Percentiles rank a stretch among this genome's conserved stretches.
These are phyloP conservation scores for Falco concolor DNA, from an alignment of 2,797 vertebrate species.

Conservation along the genomic window DNA sequence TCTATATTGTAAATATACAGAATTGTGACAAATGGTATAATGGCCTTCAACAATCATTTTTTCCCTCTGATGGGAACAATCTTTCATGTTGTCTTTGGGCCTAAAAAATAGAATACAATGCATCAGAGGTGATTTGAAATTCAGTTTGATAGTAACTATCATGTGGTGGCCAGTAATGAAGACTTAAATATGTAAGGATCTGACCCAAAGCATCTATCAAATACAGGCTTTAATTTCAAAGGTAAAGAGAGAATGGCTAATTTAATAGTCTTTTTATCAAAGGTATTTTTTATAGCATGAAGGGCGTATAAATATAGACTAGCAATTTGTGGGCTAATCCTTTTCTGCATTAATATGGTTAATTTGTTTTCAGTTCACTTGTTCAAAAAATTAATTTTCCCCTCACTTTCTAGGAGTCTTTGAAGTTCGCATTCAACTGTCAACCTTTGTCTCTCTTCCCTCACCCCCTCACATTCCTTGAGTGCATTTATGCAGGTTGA, in stretches of 20 bases:
- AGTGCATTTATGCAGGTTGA: background rate
- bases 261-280: background rate
- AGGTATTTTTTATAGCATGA: background rate
- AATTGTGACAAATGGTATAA: background rate
- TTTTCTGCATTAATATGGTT: constrained; percentile 29
- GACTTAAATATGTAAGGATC: background rate
- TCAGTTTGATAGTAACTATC: background rate
- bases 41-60: background rate
- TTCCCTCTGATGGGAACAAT: background rate
- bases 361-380: constrained; percentile 31
- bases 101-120: background rate
- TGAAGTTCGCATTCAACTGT: background rate
- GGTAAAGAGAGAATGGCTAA: background rate
- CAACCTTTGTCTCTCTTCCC: background rate
- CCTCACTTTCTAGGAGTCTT: background rate
- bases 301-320: background rate
- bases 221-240: background rate
- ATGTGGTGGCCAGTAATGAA: background rate
- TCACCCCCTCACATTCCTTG: constrained; percentile 18
- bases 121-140: background rate
- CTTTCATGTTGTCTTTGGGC: background rate
- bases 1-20: background rate
- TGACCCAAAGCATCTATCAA: background rate
- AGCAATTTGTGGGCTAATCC: background rate
- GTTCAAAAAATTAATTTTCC: constrained; percentile 17